Evolutionary conservation across 2,113 vertebrate genomes (phyloP), one percentile per base, ranked within the genome.

Genomic region (cattle (Bos taurus)): DNA sequence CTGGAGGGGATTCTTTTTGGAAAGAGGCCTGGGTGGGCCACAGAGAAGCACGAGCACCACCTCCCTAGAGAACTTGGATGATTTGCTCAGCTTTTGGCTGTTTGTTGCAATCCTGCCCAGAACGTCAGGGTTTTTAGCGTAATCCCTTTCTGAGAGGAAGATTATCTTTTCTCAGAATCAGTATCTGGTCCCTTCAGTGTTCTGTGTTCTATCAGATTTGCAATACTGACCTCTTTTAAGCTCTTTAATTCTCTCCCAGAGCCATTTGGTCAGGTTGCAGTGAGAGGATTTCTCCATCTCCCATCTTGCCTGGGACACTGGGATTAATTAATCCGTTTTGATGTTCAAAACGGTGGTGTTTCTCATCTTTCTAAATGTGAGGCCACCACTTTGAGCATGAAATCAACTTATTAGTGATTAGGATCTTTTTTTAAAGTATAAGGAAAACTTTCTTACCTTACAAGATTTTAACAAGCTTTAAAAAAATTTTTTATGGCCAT

Each of bases 371-470:
- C 16, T 60, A 90, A 92, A 96, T 52, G 36, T 87, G 82, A 94
- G 43, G 82, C 30, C 12, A 54, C 83, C 40, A 90, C 95, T 94
- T 96, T 83, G 78, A 94, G 59, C 87, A 28, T 91, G 43, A 97
- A 83, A 91, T 80, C 36, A 90, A 80, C 54, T 97, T 94, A 84
- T 30, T 98, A 94, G 54, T 90, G 67, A 93, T 93, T 93, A 87
- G 81, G 92, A 77, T 82, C 93, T 97, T 98, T 97, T 97, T 97
- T 83, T 94, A 88, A 98, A 87, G n/a, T 93, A 43, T 56, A 83
- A 88, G 83, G 74, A 56, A 90, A 93, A 80, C 16, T 96, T 98
- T 93, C 77, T 54, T 92, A 95, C 30, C 59, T 50, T 92, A 94
- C 30, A 89, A 85, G 81, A 96, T 97, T 56, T 56, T 97, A 97